Base-by-base conservation (phyloP, 2,113 vertebrate species). In the Rhinoderma darwinii region DNA sequence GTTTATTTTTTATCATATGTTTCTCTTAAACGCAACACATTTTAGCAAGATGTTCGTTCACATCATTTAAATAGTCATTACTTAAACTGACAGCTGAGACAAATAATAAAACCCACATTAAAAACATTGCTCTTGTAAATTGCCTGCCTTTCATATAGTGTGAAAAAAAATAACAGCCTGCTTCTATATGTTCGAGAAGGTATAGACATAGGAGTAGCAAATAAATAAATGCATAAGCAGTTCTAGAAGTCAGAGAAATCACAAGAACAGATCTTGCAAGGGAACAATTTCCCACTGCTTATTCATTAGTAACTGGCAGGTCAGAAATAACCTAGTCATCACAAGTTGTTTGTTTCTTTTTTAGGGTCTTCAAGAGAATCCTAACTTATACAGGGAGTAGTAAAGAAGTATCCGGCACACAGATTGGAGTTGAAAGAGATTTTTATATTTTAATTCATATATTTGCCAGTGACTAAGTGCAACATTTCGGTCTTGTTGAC, bases 1-100 rank as follows among this genome's bases (percentile, higher is more conserved):
- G 83, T 85, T 85, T 85, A 85, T 59, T 85, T 76, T 85, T 44
- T 63, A 85, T 77, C 83, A 85, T 77, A 84, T 84, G 72, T 41
- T 84, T 84, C 50, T 77, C 51, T 37, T 75, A 63, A 84, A 85
- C 43, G 72, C 83, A 35, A 85, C 72, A 59, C 73, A 63, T 85
- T 85, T 77, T 63, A 63, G 41, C 35, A 59, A 85, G 73, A 85
- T 85, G 54, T 63, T 59, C 44, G 66, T 84, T 84, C 74, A 25
- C 72, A 77, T 77, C n/a, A 68, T 44, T 63, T 51, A 43, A 75
- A 66, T 85, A 61, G 56, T 82, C 54, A 61, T 75, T 61, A 75
- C 54, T 76, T 59, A 59, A 41, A 84, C 39, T 84, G 83, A 74
- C 83, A 84, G 72, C 50, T n/a, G 22, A 54, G 47, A 35, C 43